Percentiles rank a stretch among this genome's conserved stretches.
Evolutionary conservation across 2,888 invertebrate species (phyloP).

Genomic region (Crossocerus cetratus): DNA sequence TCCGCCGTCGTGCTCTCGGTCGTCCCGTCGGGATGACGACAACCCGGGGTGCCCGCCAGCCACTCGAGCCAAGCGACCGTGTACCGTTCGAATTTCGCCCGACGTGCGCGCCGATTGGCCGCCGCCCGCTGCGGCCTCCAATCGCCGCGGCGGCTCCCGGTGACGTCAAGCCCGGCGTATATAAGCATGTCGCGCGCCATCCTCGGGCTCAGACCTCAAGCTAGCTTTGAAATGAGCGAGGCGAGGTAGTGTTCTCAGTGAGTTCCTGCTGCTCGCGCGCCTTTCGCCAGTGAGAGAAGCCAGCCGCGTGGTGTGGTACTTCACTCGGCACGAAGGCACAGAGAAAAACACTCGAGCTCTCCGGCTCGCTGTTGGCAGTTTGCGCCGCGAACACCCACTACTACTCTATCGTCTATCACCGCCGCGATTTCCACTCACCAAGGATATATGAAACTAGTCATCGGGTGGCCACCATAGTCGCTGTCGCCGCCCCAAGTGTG

Average conservation of each 20-base stretch:
- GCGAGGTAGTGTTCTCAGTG: slow-evolving; percentile 59
- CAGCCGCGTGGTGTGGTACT: slow-evolving; percentile 45
- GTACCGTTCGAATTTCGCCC: slow-evolving; percentile 61
- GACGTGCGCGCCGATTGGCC: slow-evolving; percentile 75
- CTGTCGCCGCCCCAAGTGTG: slow-evolving; percentile 25
- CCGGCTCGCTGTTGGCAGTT: too few species aligned
- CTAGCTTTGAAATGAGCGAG: slow-evolving; percentile 65
- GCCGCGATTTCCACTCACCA: slow-evolving; percentile 30
- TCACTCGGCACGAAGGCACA: slow-evolving; percentile 11
- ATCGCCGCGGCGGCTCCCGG: slow-evolving; percentile 53
- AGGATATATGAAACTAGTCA: slow-evolving; percentile 69
- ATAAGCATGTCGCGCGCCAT: slow-evolving; percentile 62
- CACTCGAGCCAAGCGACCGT: slow-evolving; percentile 30
- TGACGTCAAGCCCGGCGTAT: slow-evolving; percentile 69
- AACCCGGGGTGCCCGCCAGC: slow-evolving; percentile 13
- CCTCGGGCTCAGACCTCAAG: slow-evolving; percentile 68
- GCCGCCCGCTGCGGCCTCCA: slow-evolving; percentile 52
- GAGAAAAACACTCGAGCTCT: not conserved
- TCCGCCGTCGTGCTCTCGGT: too few species aligned
- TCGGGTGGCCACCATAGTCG: slow-evolving; percentile 21
- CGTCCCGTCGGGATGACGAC: slow-evolving; percentile 61
- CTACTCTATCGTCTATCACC: not conserved
- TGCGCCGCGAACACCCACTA: not conserved
- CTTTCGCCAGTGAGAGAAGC: slow-evolving; percentile 55
- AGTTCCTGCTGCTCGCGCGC: slow-evolving; percentile 59